phyloP scores from a whole-genome alignment of 2,797 vertebrate species.

The Clarias platycephalus region DNA sequence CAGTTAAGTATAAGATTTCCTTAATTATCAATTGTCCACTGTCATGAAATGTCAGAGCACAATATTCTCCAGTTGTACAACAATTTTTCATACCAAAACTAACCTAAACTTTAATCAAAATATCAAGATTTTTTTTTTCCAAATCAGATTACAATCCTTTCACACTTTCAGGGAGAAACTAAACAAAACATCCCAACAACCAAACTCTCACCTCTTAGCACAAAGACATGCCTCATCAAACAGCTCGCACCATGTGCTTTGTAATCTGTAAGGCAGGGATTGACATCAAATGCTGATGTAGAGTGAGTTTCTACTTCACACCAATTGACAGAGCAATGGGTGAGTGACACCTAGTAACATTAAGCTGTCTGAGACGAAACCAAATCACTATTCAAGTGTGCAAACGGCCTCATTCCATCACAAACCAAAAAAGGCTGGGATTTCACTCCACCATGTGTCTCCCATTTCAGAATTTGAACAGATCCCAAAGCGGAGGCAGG shows the following conservation, averaged over 20 bases:
- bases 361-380: slow-evolving; percentile 7
- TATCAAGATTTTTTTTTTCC: neutral
- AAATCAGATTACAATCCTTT: neutral
- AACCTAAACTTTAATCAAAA: neutral
- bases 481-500: slow-evolving; percentile 48
- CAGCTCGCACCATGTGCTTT: neutral
- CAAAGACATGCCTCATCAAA: neutral
- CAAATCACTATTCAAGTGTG: slow-evolving; percentile 22
- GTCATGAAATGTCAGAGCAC: neutral
- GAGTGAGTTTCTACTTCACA: neutral
- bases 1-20: neutral
- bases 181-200: neutral
- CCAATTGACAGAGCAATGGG: neutral
- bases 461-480: slow-evolving; percentile 46
- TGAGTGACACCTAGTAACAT: slow-evolving; percentile 17
- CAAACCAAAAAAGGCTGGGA: slow-evolving; percentile 37
- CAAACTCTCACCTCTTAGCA: slow-evolving; percentile 10
- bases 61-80: neutral
- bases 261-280: neutral
- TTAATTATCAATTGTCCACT: neutral
- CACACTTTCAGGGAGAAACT: neutral
- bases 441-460: slow-evolving; percentile 43
- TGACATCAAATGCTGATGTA: neutral
- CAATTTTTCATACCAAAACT: neutral
- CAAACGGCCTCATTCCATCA: slow-evolving; percentile 31